These are phyloP conservation scores for Aquatica leii DNA, from an alignment of 2,888 invertebrate species.

Conservation along the genomic window DNA sequence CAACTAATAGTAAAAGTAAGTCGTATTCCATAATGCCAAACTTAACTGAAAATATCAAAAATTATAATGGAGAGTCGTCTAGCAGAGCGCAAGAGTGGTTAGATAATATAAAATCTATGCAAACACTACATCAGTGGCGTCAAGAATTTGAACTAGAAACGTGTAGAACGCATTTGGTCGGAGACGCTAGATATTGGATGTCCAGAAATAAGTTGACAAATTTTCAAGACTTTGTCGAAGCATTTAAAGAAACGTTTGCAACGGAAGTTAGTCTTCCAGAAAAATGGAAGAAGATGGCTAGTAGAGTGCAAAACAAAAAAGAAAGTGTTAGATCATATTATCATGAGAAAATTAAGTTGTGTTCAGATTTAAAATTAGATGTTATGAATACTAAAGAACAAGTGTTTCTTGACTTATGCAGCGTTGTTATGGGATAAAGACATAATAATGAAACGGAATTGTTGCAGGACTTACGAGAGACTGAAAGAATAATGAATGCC, in stretches of 20 bases:
- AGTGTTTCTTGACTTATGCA: conserved; percentile 20
- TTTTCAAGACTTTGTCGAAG: too few relatives aligned
- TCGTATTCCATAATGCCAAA: conserved; percentile 18
- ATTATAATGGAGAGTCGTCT: conserved; percentile 15
- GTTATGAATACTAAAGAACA: conserved; percentile 14
- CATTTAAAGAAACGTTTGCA: too few relatives aligned
- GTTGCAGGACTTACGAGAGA: too few relatives aligned
- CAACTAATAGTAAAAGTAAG: too few relatives aligned
- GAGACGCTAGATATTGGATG: not conserved
- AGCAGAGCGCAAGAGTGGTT: too few relatives aligned
- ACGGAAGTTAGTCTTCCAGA: too few relatives aligned
- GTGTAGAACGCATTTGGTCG: too few relatives aligned
- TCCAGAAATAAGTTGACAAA: conserved; percentile 18
- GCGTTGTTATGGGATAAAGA: too few relatives aligned
- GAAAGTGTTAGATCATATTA: conserved; percentile 23
- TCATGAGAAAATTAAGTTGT: conserved; percentile 20
- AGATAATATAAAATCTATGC: conserved; percentile 4
- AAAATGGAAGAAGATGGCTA: conserved; percentile 9
- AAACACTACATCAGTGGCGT: conserved; percentile 29
- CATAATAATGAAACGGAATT: too few relatives aligned
- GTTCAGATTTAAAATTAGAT: conserved; percentile 13
- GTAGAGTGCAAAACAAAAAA: not conserved
- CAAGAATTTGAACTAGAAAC: too few relatives aligned
- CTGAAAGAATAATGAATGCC: too few relatives aligned
- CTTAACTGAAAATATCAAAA: conserved; percentile 15